These are phyloP conservation scores for Drosophila sp. DNA, from an alignment of 1,140 invertebrate species.

Conservation along the genomic window DNA sequence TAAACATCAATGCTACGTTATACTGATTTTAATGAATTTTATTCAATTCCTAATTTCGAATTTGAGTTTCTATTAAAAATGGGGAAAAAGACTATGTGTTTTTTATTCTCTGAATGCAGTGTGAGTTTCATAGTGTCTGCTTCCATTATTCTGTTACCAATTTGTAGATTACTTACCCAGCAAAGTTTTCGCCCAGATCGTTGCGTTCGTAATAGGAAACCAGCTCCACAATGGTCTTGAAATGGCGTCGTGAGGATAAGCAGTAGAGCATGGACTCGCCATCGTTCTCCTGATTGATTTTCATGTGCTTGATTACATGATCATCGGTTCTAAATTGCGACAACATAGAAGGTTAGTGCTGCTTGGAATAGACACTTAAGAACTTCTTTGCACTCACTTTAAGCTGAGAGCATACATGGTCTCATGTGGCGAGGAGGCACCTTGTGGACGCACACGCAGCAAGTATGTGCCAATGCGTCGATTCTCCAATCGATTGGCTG, in stretches of 20 bases:
- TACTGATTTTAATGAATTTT: too few relatives aligned
- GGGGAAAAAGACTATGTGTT: too few relatives aligned
- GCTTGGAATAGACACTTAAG: not conserved
- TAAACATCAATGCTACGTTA: too few relatives aligned
- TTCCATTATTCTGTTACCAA: too few relatives aligned
- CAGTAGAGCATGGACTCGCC: constrained; percentile 89
- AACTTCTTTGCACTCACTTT: constrained; percentile 88
- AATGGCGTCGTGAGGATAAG: constrained; percentile 95
- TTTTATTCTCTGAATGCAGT: too few relatives aligned
- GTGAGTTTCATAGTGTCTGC: too few relatives aligned
- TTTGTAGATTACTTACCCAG: constrained; percentile 86
- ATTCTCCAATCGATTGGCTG: constrained; percentile 90
- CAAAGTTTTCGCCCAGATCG: constrained; percentile 95
- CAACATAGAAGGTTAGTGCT: not conserved
- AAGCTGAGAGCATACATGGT: constrained; percentile 94
- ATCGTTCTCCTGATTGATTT: constrained; percentile 89
- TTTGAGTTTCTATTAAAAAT: too few relatives aligned
- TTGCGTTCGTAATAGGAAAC: constrained; percentile 95
- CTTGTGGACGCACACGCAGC: constrained; percentile 91
- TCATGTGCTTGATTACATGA: constrained; percentile 92
- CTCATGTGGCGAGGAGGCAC: constrained; percentile 86
- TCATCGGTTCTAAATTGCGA: constrained; percentile 73
- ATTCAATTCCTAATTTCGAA: too few relatives aligned
- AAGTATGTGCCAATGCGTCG: constrained; percentile 95
- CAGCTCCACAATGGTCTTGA: constrained; percentile 94